These are phyloP conservation scores for Aratinga solstitialis DNA, from an alignment of 2,797 vertebrate species.

Conservation along the genomic window DNA sequence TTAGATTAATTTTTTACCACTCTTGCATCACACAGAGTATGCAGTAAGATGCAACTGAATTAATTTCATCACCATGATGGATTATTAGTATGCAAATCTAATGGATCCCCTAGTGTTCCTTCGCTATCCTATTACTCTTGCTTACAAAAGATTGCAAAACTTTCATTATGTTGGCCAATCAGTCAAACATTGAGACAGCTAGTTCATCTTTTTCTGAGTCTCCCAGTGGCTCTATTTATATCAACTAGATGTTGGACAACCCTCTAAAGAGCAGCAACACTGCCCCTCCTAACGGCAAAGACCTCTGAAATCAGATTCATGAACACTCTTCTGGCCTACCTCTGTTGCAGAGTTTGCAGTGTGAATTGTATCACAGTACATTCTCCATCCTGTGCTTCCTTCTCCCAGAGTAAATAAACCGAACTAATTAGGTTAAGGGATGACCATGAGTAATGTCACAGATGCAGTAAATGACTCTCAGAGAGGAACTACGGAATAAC, in stretches of 20 bases:
- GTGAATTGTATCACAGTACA: neutral
- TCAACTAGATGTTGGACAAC: neutral
- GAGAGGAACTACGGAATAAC: constrained; percentile 52
- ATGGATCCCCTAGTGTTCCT: constrained; percentile 35
- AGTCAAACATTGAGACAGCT: constrained; percentile 4
- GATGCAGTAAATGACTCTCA: constrained; percentile 30
- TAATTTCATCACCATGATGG: constrained; percentile 44
- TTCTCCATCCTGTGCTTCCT: neutral
- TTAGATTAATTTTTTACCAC: neutral
- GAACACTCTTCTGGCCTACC: neutral
- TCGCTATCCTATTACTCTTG: constrained; percentile 2
- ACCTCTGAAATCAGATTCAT: neutral
- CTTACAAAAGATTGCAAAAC: constrained; percentile 49
- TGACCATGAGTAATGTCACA: constrained; percentile 66
- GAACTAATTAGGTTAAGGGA: constrained; percentile 60
- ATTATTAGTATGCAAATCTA: constrained; percentile 56
- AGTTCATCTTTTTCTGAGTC: constrained; percentile 19
- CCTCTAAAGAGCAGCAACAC: neutral
- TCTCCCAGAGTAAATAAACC: constrained; percentile 54
- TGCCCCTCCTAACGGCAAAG: neutral
- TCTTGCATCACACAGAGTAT: neutral
- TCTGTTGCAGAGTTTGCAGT: neutral
- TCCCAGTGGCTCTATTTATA: constrained; percentile 12
- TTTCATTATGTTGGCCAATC: constrained; percentile 47
- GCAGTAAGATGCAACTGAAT: neutral